A percentile compares a stretch with the other conserved stretches of the same genome.
phyloP scores from a whole-genome alignment of 2,888 invertebrate genomes.

The Leptarthrus brevirostris region DNA sequence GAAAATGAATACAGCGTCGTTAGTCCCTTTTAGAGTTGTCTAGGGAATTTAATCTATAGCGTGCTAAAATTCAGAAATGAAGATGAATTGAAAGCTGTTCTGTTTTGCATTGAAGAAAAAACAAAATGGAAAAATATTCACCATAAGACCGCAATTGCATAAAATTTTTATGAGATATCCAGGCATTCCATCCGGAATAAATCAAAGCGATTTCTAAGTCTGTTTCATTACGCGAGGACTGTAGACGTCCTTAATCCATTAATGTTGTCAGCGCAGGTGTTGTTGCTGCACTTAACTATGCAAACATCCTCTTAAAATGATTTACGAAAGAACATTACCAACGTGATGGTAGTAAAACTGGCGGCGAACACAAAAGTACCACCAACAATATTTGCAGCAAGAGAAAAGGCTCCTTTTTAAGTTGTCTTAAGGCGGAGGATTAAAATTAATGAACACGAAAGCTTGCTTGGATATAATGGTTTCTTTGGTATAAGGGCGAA shows the following conservation, averaged over 20 bases:
- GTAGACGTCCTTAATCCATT: constrained; percentile 48
- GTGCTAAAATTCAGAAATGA: background rate
- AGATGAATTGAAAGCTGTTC: background rate
- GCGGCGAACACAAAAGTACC: background rate
- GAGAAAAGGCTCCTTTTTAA: background rate
- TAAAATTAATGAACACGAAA: constrained; percentile 9
- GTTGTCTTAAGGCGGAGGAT: background rate
- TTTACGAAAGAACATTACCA: constrained; percentile 49
- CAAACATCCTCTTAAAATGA: constrained; percentile 52
- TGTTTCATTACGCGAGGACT: constrained; percentile 1
- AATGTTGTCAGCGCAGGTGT: constrained; percentile 53
- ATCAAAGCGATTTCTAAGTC: background rate
- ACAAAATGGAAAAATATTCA: no score
- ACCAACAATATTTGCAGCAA: background rate
- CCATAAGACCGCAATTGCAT: background rate
- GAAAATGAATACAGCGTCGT: background rate
- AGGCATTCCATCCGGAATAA: background rate
- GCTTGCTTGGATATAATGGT: background rate
- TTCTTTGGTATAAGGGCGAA: background rate
- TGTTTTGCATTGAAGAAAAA: background rate
- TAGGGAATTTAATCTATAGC: background rate
- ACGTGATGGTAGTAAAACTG: constrained; percentile 6
- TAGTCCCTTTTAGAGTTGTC: background rate
- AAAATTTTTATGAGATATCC: background rate
- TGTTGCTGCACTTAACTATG: constrained; percentile 52